phyloP scores from a whole-genome alignment of 2,888 invertebrate species.

The Nephrotoma guestfalica region DNA sequence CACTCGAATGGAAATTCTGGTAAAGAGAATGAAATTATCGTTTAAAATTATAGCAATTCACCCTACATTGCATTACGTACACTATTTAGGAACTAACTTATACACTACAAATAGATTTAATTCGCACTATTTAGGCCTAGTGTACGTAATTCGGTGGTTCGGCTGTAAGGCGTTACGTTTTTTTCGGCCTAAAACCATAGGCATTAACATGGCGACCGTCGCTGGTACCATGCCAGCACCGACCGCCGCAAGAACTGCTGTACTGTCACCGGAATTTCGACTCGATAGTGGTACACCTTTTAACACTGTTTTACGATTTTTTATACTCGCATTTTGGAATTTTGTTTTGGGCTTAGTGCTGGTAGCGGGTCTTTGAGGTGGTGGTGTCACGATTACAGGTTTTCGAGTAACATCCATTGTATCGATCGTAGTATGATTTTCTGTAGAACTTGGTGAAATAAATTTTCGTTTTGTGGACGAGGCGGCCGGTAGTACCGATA shows the following conservation, averaged over 20 bases:
- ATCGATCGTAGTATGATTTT: slow-evolving; percentile 57
- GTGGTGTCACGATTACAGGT: not conserved
- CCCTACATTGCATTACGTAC: not conserved
- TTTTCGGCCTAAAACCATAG: slow-evolving; percentile 52
- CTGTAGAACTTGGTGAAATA: slow-evolving; percentile 42
- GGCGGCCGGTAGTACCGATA: slow-evolving; percentile 53
- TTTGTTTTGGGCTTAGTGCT: slow-evolving; percentile 21
- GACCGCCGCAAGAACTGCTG: slow-evolving; percentile 23
- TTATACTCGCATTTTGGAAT: not conserved
- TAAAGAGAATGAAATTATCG: not conserved
- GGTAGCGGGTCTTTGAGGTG: slow-evolving; percentile 19
- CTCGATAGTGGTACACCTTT: slow-evolving; percentile 10
- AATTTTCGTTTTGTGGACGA: not conserved
- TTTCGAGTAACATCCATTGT: slow-evolving; percentile 47
- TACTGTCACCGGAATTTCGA: slow-evolving; percentile 11
- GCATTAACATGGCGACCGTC: slow-evolving; percentile 66
- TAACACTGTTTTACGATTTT: slow-evolving; percentile 3
- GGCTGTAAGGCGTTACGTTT: not conserved
- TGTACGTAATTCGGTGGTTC: not conserved
- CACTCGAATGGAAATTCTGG: not conserved
- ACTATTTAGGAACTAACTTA: not conserved
- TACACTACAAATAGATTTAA: too few relatives aligned
- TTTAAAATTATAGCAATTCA: not conserved
- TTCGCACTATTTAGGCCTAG: not conserved
- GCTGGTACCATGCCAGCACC: slow-evolving; percentile 69